These are phyloP conservation scores for Drosophila dives DNA, from an alignment of 2,888 invertebrate genomes.

Conservation along the genomic window DNA sequence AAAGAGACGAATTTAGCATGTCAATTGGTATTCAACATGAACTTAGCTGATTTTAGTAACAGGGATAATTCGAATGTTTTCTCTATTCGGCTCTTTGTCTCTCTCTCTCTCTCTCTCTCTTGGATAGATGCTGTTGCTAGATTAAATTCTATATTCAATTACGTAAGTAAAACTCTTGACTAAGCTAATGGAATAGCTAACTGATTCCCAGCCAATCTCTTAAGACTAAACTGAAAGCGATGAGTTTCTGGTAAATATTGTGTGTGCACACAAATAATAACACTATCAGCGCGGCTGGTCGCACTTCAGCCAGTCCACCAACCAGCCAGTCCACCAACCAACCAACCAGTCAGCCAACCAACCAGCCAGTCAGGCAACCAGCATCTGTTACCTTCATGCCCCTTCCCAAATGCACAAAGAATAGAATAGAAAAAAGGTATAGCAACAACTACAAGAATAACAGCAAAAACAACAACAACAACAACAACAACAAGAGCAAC, in stretches of 20 bases:
- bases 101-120: background rate
- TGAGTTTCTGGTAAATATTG: constrained; percentile 5
- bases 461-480: background rate
- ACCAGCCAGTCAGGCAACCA: constrained; percentile 21
- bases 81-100: no score
- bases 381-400: constrained; percentile 47
- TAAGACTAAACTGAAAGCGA: constrained; percentile 16
- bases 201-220: constrained; percentile 1
- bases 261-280: constrained; percentile 57
- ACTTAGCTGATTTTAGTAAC: background rate
- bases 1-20: background rate
- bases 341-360: constrained; percentile 5
- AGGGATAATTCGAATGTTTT: background rate
- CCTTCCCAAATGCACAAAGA: constrained; percentile 20
- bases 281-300: constrained; percentile 72
- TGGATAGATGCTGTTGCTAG: background rate
- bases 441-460: background rate
- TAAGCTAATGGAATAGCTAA: background rate
- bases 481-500: background rate
- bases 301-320: constrained; percentile 64
- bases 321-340: constrained; percentile 10
- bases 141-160: background rate
- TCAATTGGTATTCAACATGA: background rate
- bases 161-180: background rate
- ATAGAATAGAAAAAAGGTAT: constrained; percentile 1